Percentiles rank a stretch among this genome's conserved stretches.
Evolutionary conservation across 2,113 vertebrate genomes (phyloP).

Genomic region (Myrmophylax atrothorax): DNA sequence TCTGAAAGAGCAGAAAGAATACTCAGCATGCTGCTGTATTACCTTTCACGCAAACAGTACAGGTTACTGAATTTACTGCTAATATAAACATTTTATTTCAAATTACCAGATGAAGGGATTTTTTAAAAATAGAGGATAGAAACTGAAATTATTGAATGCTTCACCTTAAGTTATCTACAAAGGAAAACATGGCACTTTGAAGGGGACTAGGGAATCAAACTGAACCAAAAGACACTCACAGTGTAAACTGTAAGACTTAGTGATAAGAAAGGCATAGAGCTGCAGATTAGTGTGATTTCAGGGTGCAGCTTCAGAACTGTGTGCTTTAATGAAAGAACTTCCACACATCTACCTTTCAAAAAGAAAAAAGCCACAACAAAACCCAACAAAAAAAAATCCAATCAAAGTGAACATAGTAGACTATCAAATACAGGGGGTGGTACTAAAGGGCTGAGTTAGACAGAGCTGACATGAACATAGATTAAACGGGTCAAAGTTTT

Average conservation of each 20-base stretch:
- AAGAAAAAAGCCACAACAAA: not conserved
- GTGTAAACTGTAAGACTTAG: not conserved
- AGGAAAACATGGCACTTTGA: not conserved
- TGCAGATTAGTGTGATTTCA: not conserved
- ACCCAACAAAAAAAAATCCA: not conserved
- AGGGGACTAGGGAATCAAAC: not conserved
- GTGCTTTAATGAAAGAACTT: not conserved
- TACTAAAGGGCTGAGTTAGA: not conserved
- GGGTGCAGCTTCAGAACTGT: not conserved
- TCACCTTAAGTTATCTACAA: not conserved
- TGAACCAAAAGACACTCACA: not conserved
- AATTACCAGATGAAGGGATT: not conserved
- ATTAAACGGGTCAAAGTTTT: constrained; percentile 5
- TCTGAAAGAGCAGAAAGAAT: constrained; percentile 68
- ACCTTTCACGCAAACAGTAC: not conserved
- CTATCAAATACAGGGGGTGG: not conserved
- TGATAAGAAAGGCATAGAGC: not conserved
- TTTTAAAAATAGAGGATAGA: not conserved
- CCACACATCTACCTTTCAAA: not conserved
- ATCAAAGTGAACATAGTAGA: not conserved
- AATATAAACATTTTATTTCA: not conserved
- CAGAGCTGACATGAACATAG: not conserved
- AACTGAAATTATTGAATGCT: not conserved
- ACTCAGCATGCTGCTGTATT: not conserved
- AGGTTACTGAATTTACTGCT: not conserved